Evolutionary conservation across 2,113 vertebrate genomes (phyloP), one percentile per base, ranked within the genome.

Genomic region (Actinemys pallida): DNA sequence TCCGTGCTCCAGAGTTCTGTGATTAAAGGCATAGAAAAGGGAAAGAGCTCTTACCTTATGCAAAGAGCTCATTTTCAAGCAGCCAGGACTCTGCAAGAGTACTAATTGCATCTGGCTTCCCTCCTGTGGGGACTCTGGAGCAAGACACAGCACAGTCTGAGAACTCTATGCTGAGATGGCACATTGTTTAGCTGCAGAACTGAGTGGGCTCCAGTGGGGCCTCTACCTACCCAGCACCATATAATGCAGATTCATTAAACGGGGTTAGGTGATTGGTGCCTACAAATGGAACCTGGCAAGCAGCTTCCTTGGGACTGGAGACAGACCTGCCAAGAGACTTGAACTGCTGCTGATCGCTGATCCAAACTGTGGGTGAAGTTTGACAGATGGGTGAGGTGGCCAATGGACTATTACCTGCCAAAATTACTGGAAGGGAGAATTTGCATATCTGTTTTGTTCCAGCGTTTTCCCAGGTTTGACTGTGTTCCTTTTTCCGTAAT

Each of bases 401-500:
- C 29, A 62, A 57, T 5, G n/a, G 65, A 39, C 9, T 22, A 42
- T 7, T 24, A 42, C 10, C 19, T 84, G 22, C 59, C 91, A 75
- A 56, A 86, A 42, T 90, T 86, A 87, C 76, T 29, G 22, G 53
- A 81, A 39, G 20, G 17, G 59, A 79, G 9, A 82, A 4, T 81
- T 59, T 59, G 25, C 69, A 19, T 65, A 42, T 93, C 47, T 83
- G 27, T 69, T 88, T 8, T 72, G 76, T 29, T 85, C n/a, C 84
- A 87, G n/a, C 0, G 0, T n/a, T 57, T 95, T 92, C 87, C 80
- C 84, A 87, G 89, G 81, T 79, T 62, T 53, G 45, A 3, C 39
- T 31, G 3, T 84, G 17, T 62, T 95, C 65, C 87, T 29, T 90
- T 93, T 95, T 12, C n/a, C 53, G 14, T 87, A 49, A 14, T 94